Percentiles rank a stretch among this genome's conserved stretches.
Evolutionary conservation across 2,888 invertebrate species (phyloP).

Genomic region (Petrolisthes cinctipes): DNA sequence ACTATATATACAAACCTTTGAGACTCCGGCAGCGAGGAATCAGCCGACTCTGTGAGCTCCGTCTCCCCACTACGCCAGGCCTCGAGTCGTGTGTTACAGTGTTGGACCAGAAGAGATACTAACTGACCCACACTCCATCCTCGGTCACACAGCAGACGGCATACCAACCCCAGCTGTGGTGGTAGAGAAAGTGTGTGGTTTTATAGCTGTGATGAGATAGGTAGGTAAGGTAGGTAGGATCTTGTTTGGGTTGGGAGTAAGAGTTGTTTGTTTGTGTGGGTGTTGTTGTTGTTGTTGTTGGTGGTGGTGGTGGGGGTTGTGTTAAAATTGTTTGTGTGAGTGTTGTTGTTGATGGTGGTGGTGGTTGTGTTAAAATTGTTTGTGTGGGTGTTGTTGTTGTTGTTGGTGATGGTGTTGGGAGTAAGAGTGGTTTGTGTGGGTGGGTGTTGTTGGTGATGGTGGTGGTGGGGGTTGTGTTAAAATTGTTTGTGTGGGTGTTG

Average conservation of each 20-base stretch:
- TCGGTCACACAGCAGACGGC: slow-evolving; percentile 33
- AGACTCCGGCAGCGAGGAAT: slow-evolving; percentile 42
- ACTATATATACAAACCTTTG: slow-evolving; percentile 9
- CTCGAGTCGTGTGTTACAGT: slow-evolving; percentile 14
- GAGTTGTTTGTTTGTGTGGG: background rate
- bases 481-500: too few relatives aligned
- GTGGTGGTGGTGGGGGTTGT: background rate
- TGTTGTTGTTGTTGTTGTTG: too few relatives aligned
- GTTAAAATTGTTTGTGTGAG: too few relatives aligned
- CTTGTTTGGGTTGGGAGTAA: background rate
- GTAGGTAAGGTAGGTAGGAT: background rate
- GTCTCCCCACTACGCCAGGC: slow-evolving; percentile 21
- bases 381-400: too few relatives aligned
- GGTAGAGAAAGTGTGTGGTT: background rate
- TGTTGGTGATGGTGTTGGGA: background rate
- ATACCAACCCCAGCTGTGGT: slow-evolving; percentile 36
- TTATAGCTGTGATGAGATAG: too few relatives aligned
- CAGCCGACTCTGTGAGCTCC: slow-evolving; percentile 44
- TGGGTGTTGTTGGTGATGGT: too few relatives aligned
- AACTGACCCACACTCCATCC: slow-evolving; percentile 40
- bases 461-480: too few relatives aligned
- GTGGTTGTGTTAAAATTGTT: too few relatives aligned
- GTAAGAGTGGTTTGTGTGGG: too few relatives aligned
- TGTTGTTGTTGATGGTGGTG: too few relatives aligned
- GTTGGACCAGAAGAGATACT: slow-evolving; percentile 20